phyloP scores from a whole-genome alignment of 2,797 vertebrate genomes.

The Spondyliosoma cantharus region DNA sequence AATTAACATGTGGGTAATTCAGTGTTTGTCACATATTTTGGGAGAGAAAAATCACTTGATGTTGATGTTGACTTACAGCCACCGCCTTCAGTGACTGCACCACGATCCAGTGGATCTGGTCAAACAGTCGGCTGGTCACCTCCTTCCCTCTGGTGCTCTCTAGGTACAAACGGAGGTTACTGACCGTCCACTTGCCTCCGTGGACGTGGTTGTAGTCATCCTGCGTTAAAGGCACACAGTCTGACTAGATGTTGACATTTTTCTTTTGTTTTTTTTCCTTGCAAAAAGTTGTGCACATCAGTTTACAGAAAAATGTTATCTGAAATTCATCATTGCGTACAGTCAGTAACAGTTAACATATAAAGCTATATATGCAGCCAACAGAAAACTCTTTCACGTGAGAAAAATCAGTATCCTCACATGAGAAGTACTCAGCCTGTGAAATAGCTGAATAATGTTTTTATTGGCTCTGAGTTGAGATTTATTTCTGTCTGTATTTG shows the following conservation, averaged over 20 bases:
- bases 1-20: not conserved
- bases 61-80: conserved; percentile 86
- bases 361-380: not conserved
- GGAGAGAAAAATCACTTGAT: not conserved
- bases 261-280: not conserved
- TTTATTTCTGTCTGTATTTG: not conserved
- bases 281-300: not conserved
- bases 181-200: conserved; percentile 98
- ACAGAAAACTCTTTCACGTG: not conserved
- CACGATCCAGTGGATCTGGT: conserved; percentile 98
- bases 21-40: not conserved
- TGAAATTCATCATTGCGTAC: not conserved
- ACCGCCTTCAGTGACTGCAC: conserved; percentile 98
- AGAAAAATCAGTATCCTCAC: not conserved
- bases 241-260: not conserved
- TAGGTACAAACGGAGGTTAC: conserved; percentile 93
- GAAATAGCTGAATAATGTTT: too few species aligned
- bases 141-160: conserved; percentile 97
- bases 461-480: too few species aligned
- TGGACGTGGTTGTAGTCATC: conserved; percentile 99
- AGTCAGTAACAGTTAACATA: not conserved
- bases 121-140: conserved; percentile 94
- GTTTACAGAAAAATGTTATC: not conserved
- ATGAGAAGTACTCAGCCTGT: not conserved
- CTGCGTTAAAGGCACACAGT: conserved; percentile 74